phyloP scores from a whole-genome alignment of 2,888 invertebrate genomes.

The Ornithoptera alexandrae region DNA sequence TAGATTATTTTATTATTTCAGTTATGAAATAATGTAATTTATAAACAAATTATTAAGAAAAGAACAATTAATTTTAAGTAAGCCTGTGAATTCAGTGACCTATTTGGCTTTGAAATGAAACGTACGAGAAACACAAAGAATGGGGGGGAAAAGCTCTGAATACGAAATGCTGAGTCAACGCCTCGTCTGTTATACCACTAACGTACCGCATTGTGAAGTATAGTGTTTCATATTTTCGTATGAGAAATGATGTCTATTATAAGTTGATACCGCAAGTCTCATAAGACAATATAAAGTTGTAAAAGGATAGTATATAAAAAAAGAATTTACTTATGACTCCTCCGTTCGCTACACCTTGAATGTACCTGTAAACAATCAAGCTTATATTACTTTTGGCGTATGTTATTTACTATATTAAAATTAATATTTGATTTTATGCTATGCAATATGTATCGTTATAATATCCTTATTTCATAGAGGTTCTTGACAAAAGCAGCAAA shows the following conservation, averaged over 20 bases:
- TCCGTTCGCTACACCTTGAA: not conserved
- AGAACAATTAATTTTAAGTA: conserved; percentile 47
- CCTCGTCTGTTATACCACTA: conserved; percentile 46
- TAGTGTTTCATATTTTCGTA: conserved; percentile 30
- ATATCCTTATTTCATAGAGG: no score
- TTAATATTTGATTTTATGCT: no score
- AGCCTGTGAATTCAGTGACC: conserved; percentile 61
- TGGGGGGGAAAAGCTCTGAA: conserved; percentile 56
- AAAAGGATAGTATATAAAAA: not conserved
- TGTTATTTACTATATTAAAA: no score
- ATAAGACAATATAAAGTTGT: not conserved
- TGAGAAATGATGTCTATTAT: conserved; percentile 15
- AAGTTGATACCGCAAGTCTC: not conserved
- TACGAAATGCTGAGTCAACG: conserved; percentile 62
- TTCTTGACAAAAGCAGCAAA: no score
- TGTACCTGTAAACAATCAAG: no score
- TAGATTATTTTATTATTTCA: not conserved
- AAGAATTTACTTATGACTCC: not conserved
- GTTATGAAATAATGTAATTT: not conserved
- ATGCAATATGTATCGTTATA: no score
- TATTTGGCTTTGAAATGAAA: conserved; percentile 70
- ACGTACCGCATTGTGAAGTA: conserved; percentile 35
- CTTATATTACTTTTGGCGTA: no score
- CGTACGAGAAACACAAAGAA: conserved; percentile 62
- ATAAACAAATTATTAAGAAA: conserved; percentile 19